These are phyloP conservation scores for Leptopilina syphax DNA, from an alignment of 2,888 invertebrate species.

Conservation along the genomic window DNA sequence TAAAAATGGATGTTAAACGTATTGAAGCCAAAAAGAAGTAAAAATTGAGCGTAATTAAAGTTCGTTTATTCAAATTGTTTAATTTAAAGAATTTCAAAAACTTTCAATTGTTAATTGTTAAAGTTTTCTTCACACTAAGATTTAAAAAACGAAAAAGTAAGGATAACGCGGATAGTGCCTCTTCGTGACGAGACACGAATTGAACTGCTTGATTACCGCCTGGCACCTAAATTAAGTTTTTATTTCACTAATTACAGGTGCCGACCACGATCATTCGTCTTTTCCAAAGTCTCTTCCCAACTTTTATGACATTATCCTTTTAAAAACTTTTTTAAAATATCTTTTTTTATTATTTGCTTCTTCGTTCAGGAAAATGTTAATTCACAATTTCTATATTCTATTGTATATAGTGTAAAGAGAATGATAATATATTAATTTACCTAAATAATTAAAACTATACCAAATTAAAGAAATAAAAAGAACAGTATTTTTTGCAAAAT, in stretches of 20 bases:
- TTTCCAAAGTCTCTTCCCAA: slow-evolving; percentile 23
- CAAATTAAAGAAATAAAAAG: too few species aligned
- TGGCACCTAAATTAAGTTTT: slow-evolving; percentile 52
- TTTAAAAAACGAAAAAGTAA: slow-evolving; percentile 22
- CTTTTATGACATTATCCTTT: background rate
- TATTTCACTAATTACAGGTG: slow-evolving; percentile 49
- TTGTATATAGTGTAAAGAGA: too few species aligned
- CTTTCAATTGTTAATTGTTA: background rate
- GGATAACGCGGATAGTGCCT: slow-evolving; percentile 46
- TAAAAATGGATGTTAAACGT: too few species aligned
- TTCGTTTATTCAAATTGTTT: too few species aligned
- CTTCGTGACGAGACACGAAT: slow-evolving; percentile 51
- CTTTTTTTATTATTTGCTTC: background rate
- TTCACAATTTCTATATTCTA: too few species aligned
- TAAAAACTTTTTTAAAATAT: slow-evolving; percentile 1
- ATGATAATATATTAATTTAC: too few species aligned
- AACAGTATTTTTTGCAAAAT: too few species aligned
- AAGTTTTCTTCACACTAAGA: slow-evolving; percentile 29
- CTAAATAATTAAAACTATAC: too few species aligned
- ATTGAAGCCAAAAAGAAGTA: too few species aligned
- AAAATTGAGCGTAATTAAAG: too few species aligned
- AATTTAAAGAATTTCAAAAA: too few species aligned
- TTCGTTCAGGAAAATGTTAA: background rate
- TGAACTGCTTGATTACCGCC: slow-evolving; percentile 47
- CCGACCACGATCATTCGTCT: slow-evolving; percentile 1